Evolutionary conservation across 2,797 vertebrate species (phyloP).

Genomic region (Oreochromis grahami): DNA sequence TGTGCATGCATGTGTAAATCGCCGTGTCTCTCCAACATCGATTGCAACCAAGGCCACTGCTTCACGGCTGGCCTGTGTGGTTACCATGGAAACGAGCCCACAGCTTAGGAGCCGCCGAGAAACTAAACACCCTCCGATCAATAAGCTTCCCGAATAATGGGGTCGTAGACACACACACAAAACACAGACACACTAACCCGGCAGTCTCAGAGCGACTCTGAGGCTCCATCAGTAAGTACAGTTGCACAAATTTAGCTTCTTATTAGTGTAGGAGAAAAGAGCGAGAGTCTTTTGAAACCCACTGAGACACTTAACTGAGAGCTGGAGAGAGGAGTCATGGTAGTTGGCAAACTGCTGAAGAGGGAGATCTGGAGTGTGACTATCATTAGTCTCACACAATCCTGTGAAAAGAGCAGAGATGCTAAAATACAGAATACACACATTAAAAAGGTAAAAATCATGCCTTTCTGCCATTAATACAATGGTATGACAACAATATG

Average conservation of each 20-base stretch:
- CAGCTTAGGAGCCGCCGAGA: constrained; percentile 54
- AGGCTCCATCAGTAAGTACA: constrained; percentile 35
- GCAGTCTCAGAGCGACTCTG: neutral
- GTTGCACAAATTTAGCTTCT: constrained; percentile 31
- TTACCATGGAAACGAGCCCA: constrained; percentile 73
- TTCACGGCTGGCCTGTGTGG: constrained; percentile 54
- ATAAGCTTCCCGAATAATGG: constrained; percentile 68
- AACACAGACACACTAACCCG: neutral
- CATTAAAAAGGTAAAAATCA: neutral
- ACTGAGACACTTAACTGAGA: constrained; percentile 43
- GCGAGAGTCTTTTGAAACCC: constrained; percentile 42
- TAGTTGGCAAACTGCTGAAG: constrained; percentile 37
- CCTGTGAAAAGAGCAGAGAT: neutral
- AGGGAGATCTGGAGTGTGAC: constrained; percentile 33
- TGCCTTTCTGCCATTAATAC: neutral
- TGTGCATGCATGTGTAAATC: neutral
- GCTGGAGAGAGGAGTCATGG: constrained; percentile 16
- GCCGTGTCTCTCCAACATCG: constrained; percentile 39
- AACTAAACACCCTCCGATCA: constrained; percentile 73
- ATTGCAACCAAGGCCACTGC: constrained; percentile 65
- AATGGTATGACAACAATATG: neutral
- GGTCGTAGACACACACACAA: constrained; percentile 13
- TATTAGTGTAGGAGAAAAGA: constrained; percentile 21
- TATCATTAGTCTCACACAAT: constrained; percentile 11
- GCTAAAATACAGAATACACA: neutral